Evolutionary conservation across 2,113 vertebrate species (phyloP).

Genomic region (Phainopepla nitens): DNA sequence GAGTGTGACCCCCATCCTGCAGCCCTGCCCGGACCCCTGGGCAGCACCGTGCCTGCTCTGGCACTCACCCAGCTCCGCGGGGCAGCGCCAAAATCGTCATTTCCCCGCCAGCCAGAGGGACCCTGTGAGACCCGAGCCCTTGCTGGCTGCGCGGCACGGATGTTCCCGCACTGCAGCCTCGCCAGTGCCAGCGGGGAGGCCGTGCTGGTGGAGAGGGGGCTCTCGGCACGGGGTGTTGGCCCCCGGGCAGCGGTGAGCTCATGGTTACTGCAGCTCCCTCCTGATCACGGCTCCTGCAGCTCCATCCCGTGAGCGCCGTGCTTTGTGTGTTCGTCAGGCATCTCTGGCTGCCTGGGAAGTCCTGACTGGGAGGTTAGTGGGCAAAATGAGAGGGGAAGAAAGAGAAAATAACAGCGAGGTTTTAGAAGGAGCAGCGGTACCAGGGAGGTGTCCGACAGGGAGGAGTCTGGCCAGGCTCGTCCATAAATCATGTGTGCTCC

Average conservation of each 20-base stretch:
- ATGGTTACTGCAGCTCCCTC: not conserved
- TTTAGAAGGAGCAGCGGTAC: not conserved
- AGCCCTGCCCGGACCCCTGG: not conserved
- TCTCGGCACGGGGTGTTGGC: not conserved
- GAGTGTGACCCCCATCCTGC: not conserved
- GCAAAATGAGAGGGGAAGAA: not conserved
- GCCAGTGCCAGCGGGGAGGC: not conserved
- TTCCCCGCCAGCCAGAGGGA: not conserved
- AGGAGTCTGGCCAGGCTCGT: not conserved
- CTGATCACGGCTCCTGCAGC: not conserved
- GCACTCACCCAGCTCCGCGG: not conserved
- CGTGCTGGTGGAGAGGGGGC: not conserved
- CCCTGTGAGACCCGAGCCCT: fast-evolving
- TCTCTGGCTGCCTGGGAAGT: not conserved
- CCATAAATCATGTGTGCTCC: not conserved
- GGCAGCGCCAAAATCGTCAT: fast-evolving
- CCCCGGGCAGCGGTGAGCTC: not conserved
- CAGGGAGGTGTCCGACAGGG: not conserved
- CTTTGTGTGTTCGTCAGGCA: not conserved
- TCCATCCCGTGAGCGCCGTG: fast-evolving
- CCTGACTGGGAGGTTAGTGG: not conserved
- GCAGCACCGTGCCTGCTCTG: not conserved
- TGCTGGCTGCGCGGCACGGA: not conserved
- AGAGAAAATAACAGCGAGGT: not conserved
- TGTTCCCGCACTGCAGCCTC: not conserved